Conservation (phyloP, 2,888 invertebrate genomes). For the Theodoxus fluviatilis region DNA sequence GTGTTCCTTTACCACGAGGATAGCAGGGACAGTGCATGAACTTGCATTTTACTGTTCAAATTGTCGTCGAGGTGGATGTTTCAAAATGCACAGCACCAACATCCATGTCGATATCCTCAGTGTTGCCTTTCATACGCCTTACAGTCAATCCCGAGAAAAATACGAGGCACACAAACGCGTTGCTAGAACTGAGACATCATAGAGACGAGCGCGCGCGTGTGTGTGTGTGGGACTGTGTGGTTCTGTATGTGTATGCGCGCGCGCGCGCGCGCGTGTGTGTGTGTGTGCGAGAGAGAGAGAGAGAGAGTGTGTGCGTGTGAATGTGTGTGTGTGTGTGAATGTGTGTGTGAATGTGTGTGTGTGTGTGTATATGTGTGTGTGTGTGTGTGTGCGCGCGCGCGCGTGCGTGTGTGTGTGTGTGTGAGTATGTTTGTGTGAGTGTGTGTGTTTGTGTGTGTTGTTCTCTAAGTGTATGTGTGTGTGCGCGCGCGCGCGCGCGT, state of each 20-base stretch:
- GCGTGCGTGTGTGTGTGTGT: background rate
- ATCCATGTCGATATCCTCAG: too few relatives aligned
- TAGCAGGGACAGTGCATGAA: too few relatives aligned
- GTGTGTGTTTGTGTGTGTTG: constrained; percentile 11
- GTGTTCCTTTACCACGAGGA: too few relatives aligned
- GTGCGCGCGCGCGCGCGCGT: background rate
- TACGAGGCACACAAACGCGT: background rate
- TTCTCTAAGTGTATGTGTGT: constrained; percentile 2
- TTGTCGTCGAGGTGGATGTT: too few relatives aligned
- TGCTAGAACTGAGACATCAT: background rate
- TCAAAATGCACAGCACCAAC: too few relatives aligned
- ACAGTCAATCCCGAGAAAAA: too few relatives aligned
- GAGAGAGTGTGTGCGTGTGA: background rate
- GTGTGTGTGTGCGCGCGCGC: background rate
- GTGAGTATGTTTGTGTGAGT: background rate
- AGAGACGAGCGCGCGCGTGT: background rate
- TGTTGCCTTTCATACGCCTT: too few relatives aligned
- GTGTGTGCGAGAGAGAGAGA: background rate
- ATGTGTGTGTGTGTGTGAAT: background rate
- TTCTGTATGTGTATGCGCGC: background rate
- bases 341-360: background rate
- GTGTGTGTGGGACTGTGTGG: constrained; percentile 1
- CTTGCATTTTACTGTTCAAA: too few relatives aligned
- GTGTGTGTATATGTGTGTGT: constrained; percentile 4
- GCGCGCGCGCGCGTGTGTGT: constrained; percentile 1